Conservation (phyloP, 2,113 vertebrate genomes). For the Channa argus region DNA sequence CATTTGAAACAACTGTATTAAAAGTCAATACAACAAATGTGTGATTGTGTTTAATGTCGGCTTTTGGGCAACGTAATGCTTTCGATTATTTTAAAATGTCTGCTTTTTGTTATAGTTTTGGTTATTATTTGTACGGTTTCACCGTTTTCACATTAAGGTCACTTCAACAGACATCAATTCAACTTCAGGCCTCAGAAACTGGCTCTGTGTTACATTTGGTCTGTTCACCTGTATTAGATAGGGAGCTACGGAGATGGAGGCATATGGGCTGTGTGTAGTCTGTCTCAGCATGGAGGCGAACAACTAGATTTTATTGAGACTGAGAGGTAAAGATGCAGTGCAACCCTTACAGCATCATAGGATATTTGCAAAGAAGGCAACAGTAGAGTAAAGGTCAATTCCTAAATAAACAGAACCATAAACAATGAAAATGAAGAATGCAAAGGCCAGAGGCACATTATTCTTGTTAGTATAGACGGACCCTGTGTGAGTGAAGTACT, state of each 20-base stretch:
- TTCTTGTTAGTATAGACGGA: constrained; percentile 28
- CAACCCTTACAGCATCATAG: not conserved
- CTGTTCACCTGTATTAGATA: constrained; percentile 39
- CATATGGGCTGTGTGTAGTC: constrained; percentile 19
- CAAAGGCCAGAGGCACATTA: constrained; percentile 47
- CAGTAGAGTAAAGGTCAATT: constrained; percentile 34
- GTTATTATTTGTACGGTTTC: not conserved
- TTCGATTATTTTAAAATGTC: too few species aligned
- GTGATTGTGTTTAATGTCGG: not conserved
- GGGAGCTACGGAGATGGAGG: not conserved
- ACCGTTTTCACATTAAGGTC: not conserved
- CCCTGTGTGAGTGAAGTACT: constrained; percentile 27
- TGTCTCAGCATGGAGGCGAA: constrained; percentile 25
- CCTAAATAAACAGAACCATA: constrained; percentile 35
- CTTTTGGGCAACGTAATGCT: too few species aligned
- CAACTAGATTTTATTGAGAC: constrained; percentile 12
- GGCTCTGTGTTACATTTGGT: constrained; percentile 31
- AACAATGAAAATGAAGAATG: constrained; percentile 37
- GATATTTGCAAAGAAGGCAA: constrained; percentile 28
- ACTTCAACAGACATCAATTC: constrained; percentile 40
- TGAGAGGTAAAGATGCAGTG: constrained; percentile 7
- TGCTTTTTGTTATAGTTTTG: too few species aligned
- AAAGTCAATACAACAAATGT: not conserved
- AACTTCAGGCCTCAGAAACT: constrained; percentile 38
- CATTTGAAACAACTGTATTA: too few species aligned